These are phyloP conservation scores for Drosophila kurseongensis DNA, from an alignment of 1,140 invertebrate genomes.

Conservation along the genomic window DNA sequence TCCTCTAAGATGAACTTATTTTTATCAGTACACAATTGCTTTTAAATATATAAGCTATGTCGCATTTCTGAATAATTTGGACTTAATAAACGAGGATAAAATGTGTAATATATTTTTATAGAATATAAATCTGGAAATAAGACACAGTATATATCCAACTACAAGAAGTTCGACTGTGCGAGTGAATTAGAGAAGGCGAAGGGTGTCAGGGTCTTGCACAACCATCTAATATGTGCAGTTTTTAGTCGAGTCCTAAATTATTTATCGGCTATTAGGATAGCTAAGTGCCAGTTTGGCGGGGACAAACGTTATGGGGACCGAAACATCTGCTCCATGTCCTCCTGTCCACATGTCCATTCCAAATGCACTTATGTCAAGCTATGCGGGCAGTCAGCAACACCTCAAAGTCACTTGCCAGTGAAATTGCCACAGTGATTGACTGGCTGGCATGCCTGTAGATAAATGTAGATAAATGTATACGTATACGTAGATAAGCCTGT, in stretches of 20 bases:
- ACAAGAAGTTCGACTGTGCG: background rate
- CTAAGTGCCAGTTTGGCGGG: conserved; percentile 22
- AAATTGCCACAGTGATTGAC: conserved; percentile 38
- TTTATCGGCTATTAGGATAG: conserved; percentile 53
- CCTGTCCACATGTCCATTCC: background rate
- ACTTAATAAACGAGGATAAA: too few relatives aligned
- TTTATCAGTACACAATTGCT: too few relatives aligned
- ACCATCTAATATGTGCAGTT: conserved; percentile 27
- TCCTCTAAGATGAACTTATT: background rate
- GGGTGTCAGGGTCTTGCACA: conserved; percentile 22
- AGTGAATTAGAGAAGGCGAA: background rate
- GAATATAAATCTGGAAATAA: too few relatives aligned
- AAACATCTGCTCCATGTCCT: conserved; percentile 32
- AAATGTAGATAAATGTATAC: background rate
- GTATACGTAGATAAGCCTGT: conserved; percentile 10
- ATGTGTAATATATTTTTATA: too few relatives aligned
- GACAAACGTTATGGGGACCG: background rate
- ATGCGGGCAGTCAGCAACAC: conserved; percentile 13
- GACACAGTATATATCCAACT: background rate
- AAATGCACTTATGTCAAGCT: conserved; percentile 26
- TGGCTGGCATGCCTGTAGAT: conserved; percentile 14
- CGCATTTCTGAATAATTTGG: too few relatives aligned
- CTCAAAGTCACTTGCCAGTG: conserved; percentile 14
- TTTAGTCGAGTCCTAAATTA: conserved; percentile 49
- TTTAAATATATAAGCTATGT: too few relatives aligned